Percentiles rank a stretch among this genome's conserved stretches.
These are phyloP conservation scores for Clupea harengus DNA, from an alignment of 2,113 vertebrate genomes.

Conservation along the genomic window DNA sequence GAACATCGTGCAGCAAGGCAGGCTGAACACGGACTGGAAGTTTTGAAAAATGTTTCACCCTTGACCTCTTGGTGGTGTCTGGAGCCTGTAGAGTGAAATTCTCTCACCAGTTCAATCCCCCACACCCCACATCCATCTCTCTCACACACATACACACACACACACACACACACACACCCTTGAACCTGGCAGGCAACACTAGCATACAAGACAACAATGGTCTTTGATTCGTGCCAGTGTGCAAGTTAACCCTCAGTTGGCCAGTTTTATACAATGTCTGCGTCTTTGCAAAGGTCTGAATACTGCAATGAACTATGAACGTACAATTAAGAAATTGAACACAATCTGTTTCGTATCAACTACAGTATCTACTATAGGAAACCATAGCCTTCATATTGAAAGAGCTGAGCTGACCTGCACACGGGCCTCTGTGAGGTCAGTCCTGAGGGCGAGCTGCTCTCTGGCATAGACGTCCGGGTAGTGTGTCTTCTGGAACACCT, in stretches of 20 bases:
- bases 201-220: slow-evolving; percentile 63
- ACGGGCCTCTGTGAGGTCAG: slow-evolving; percentile 91
- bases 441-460: slow-evolving; percentile 94
- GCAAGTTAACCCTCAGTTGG: background rate
- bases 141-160: background rate
- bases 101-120: slow-evolving; percentile 46
- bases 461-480: slow-evolving; percentile 94
- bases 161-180: slow-evolving; percentile 7
- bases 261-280: background rate
- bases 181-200: slow-evolving; percentile 62
- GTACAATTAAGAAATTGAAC: too few species aligned
- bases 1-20: slow-evolving; percentile 48
- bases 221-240: slow-evolving; percentile 54
- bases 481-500: slow-evolving; percentile 98
- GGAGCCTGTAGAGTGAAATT: slow-evolving; percentile 58
- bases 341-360: too few species aligned
- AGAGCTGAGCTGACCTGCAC: slow-evolving; percentile 79
- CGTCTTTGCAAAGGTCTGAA: background rate
- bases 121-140: slow-evolving; percentile 50
- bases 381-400: background rate
- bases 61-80: slow-evolving; percentile 58
- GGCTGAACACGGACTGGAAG: slow-evolving; percentile 55
- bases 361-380: too few species aligned
- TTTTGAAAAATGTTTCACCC: slow-evolving; percentile 67
- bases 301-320: background rate